A percentile compares a stretch with the other conserved stretches of the same genome.
These are phyloP conservation scores for Temnothorax curvispinosus DNA, from an alignment of 1,140 invertebrate species.

Conservation along the genomic window DNA sequence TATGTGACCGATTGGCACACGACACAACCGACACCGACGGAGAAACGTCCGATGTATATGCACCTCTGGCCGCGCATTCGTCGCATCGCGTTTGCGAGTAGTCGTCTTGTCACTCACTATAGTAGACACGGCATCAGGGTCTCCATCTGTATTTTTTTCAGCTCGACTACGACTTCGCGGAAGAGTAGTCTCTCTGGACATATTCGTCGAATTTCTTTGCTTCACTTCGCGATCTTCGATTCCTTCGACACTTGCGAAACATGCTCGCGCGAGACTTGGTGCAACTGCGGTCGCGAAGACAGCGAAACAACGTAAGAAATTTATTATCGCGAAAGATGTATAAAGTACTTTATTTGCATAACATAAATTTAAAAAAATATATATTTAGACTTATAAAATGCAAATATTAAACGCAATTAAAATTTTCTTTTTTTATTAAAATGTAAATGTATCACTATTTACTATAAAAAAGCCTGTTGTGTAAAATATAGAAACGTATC, in stretches of 20 bases:
- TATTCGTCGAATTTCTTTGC: not conserved
- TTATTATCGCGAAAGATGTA: not conserved
- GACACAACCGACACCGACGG: conserved; percentile 65
- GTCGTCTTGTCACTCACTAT: not conserved
- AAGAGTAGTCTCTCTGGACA: not conserved
- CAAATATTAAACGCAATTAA: too few species aligned
- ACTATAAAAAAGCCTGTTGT: too few species aligned
- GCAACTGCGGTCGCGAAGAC: too few species aligned
- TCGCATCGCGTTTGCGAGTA: conserved; percentile 36
- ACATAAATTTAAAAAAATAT: too few species aligned
- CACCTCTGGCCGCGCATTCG: conserved; percentile 68
- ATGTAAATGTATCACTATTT: too few species aligned
- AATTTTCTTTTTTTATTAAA: too few species aligned
- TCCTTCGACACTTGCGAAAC: not conserved
- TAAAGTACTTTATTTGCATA: too few species aligned
- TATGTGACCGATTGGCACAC: conserved; percentile 83
- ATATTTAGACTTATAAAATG: too few species aligned
- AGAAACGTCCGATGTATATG: conserved; percentile 46
- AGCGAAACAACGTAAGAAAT: not conserved
- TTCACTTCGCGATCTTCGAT: not conserved
- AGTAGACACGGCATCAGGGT: not conserved
- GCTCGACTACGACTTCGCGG: not conserved
- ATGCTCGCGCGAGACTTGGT: not conserved
- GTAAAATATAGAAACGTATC: not conserved
- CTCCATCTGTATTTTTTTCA: not conserved